phyloP scores from a whole-genome alignment of 2,113 vertebrate species.

The Periophthalmus modestus region DNA sequence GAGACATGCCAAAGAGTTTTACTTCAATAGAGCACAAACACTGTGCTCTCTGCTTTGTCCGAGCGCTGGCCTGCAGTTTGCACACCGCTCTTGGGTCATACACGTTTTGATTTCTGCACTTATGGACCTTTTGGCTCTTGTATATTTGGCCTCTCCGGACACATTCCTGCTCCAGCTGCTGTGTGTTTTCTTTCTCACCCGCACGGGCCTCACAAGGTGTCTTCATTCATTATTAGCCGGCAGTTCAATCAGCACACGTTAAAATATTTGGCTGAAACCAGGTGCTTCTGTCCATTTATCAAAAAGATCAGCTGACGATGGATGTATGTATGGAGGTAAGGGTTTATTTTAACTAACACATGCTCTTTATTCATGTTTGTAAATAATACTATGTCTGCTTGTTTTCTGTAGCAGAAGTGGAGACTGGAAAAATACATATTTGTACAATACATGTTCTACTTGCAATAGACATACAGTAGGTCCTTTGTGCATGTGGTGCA shows the following conservation, averaged over 20 bases:
- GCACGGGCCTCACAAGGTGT: conserved; percentile 52
- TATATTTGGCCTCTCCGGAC: conserved; percentile 14
- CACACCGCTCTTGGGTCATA: neutral
- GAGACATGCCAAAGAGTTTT: neutral
- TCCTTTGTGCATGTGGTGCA: neutral
- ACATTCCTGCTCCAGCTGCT: conserved; percentile 70
- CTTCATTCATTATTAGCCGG: conserved; percentile 45
- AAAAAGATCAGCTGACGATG: neutral
- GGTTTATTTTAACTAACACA: neutral
- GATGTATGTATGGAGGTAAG: neutral
- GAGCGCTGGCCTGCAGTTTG: neutral
- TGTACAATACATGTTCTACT: neutral
- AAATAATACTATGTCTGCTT: neutral
- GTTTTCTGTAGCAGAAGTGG: neutral
- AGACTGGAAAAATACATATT: neutral
- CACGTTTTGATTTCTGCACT: neutral
- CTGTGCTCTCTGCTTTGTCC: neutral
- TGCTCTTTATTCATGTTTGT: neutral
- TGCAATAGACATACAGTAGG: neutral
- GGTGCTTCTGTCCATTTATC: conserved; percentile 4
- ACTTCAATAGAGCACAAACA: neutral
- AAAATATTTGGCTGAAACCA: conserved; percentile 11
- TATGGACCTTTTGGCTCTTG: conserved; percentile 12
- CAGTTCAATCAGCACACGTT: conserved; percentile 34
- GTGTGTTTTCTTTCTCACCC: conserved; percentile 78